Conservation (phyloP, 2,888 invertebrate genomes). For the Branchipolynoe longqiensis region DNA sequence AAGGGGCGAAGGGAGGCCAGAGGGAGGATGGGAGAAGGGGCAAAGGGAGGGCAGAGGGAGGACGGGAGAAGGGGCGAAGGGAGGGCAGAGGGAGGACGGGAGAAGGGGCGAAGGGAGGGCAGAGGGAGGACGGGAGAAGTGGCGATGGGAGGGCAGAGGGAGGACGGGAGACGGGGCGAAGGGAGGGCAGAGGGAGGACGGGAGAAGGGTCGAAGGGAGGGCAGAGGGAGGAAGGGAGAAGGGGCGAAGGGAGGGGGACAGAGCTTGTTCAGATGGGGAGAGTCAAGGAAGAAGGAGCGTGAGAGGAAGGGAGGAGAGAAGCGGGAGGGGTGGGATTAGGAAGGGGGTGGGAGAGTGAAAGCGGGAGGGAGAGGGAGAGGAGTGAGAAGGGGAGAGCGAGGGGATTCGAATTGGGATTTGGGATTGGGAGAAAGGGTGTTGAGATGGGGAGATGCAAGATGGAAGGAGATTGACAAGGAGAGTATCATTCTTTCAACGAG, state of each 20-base stretch:
- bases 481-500: too few species aligned
- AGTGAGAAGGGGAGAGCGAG: not conserved
- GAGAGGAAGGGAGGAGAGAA: not conserved
- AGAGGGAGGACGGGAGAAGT: too few species aligned
- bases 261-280: not conserved
- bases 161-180: not conserved
- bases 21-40: too few species aligned
- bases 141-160: too few species aligned
- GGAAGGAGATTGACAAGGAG: not conserved
- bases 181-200: not conserved
- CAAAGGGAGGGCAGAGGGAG: too few species aligned
- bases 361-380: constrained; percentile 19
- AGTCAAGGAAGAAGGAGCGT: not conserved
- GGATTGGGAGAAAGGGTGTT: not conserved
- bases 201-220: not conserved
- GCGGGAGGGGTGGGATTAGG: not conserved
- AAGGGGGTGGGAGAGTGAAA: not conserved
- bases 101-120: too few species aligned
- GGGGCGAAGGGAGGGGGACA: not conserved
- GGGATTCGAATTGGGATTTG: not conserved
- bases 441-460: not conserved
- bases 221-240: not conserved
- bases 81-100: too few species aligned
- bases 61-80: too few species aligned
- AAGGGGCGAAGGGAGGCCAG: too few species aligned